Base-by-base conservation (phyloP, 2,113 vertebrate species). In the Indicator indicator region DNA sequence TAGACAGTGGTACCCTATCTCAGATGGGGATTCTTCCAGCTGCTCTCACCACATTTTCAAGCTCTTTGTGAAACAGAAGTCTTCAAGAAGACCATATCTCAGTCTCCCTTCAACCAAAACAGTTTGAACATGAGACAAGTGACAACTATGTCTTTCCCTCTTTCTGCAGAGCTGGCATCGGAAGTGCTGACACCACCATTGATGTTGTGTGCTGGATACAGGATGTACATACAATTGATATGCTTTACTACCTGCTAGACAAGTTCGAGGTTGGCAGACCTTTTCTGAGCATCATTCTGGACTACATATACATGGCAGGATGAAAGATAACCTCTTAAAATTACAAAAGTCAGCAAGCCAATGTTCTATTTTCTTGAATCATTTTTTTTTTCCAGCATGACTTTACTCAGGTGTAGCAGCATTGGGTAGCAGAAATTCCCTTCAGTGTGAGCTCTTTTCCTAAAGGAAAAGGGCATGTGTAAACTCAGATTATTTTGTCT, bases 401-500 rank as follows among this genome's bases (percentile, higher is more conserved):
- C 86, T 26, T 20, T 73, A 63, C 46, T 96, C 86, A 96, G 96
- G 94, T 90, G 71, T 81, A 95, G 84, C 68, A n/a, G 68, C 33
- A 32, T 68, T 95, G 38, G 30, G 81, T 70, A 93, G 54, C 83
- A 97, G 93, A 96, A 96, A 95, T 70, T 73, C n/a, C 95, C 78
- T 95, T 96, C 91, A 93, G 84, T 83, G 84, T 94, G 86, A 97
- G 89, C 70, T 93, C 36, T 8, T 96, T 97, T 97, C 92, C 96
- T 97, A 93, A 97, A 97, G 95, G 91, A 97, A 97, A 97, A 95
- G 62, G 71, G 63, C 59, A 73, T 88, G 93, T 95, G 95, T 97
- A 94, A 98, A 97, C 97, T 96, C 46, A 88, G 95, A 96, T 97
- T 96, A 97, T 97, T 98, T 97, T 93, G 93, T 95, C 96, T 95